Percentiles rank a stretch among this genome's conserved stretches.
Evolutionary conservation across 2,888 invertebrate genomes (phyloP).

Genomic region (Aporophyla lueneburgensis): DNA sequence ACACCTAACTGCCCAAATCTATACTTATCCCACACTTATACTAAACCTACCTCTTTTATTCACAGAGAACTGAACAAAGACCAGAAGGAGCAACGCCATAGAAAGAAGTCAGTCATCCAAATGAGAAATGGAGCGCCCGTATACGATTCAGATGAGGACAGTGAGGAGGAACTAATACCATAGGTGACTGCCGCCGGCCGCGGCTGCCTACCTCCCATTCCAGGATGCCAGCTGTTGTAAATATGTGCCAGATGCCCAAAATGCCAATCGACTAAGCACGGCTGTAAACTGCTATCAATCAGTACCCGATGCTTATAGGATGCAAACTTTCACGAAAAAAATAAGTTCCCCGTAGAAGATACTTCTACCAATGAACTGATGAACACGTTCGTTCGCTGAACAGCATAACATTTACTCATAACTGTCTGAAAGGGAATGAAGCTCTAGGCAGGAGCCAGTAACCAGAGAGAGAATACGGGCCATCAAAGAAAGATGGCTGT

Average conservation of each 20-base stretch:
- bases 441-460: conserved; percentile 43
- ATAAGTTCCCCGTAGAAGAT: neutral
- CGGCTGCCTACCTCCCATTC: conserved; percentile 34
- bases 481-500: conserved; percentile 16
- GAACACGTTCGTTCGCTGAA: neutral
- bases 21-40: neutral
- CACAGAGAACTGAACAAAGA: conserved; percentile 87
- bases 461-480: neutral
- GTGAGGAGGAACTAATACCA: conserved; percentile 92
- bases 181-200: conserved; percentile 47
- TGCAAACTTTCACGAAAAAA: neutral
- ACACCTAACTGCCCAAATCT: neutral
- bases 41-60: conserved; percentile 39
- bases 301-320: conserved; percentile 6
- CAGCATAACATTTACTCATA: conserved; percentile 3
- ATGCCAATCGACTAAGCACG: conserved; percentile 22
- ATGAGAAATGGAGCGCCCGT: conserved; percentile 90
- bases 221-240: conserved; percentile 41
- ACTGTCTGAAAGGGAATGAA: conserved; percentile 9
- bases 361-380: neutral
- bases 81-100: conserved; percentile 89
- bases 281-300: conserved; percentile 7
- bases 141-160: conserved; percentile 91
- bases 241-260: conserved; percentile 15
- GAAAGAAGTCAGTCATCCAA: conserved; percentile 91